Evolutionary conservation across 1,140 invertebrate species (phyloP).

Genomic region (Rhopalosiphum maidis): DNA sequence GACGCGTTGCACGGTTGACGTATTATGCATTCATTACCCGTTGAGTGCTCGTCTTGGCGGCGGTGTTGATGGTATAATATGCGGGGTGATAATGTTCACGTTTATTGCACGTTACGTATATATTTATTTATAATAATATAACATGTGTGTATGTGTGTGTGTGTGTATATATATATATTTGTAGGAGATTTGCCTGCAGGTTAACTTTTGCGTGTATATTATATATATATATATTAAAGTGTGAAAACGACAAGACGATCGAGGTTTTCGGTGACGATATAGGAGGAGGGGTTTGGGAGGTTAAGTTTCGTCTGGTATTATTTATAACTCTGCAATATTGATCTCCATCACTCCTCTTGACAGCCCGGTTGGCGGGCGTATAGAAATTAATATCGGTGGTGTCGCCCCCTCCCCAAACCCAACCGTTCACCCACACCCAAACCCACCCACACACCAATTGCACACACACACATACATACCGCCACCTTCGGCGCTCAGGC

Average conservation of each 20-base stretch:
- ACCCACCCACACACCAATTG: background rate
- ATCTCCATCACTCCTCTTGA: constrained; percentile 52
- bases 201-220: background rate
- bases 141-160: background rate
- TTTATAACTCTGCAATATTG: constrained; percentile 56
- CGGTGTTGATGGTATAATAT: background rate
- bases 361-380: constrained; percentile 9
- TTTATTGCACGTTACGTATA: background rate
- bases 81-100: background rate
- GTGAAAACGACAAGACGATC: constrained; percentile 15
- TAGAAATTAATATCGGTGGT: constrained; percentile 51
- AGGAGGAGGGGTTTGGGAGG: background rate
- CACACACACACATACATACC: background rate
- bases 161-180: background rate
- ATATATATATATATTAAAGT: background rate
- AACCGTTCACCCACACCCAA: background rate
- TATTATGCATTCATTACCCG: background rate
- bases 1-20: background rate
- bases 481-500: background rate
- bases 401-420: background rate
- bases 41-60: background rate
- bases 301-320: constrained; percentile 54
- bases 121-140: background rate
- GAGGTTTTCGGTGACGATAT: background rate
- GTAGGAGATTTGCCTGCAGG: background rate